Evolutionary conservation across 1,140 invertebrate genomes (phyloP), one percentile per base, ranked within the genome.

Genomic region (Pseudachorutes palmiensis): DNA sequence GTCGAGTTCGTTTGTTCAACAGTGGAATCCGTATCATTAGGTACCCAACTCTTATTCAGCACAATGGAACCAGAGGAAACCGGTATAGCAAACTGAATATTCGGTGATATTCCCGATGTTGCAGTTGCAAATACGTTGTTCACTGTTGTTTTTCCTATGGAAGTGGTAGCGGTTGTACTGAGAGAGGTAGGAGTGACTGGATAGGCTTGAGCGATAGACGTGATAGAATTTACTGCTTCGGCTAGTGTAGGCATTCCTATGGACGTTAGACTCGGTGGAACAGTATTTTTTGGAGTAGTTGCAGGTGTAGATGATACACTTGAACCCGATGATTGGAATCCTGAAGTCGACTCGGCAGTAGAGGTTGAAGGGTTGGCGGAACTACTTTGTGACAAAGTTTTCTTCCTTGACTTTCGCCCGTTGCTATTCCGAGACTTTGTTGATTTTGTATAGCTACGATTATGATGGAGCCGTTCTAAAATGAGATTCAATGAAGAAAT

Each of bases 401-500:
- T 31, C 16, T 71, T 71, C 30, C 72, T 59, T 19, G 61, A 57
- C 70, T 74, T 74, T 30, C 72, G 60, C 16, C 62, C 65, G 19
- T 65, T 65, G 29, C 63, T 74, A 30, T 66, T 74, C 12, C 72
- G 41, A 29, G 70, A 71, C 58, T 74, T 74, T 30, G 72, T 74
- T 22, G 72, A 74, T 62, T 74, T 74, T 9, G 72, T 74, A 60
- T 74, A 74, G 33, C 72, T 74, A 24, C 72, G 55, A 59, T 74
- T 74, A 48, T 74, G 72, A 65, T 74, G 70, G 16, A 74, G 49
- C 14, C 72, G 72, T 69, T 74, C 72, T 74, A 48, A 1, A 57
- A 55, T 51, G 16, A 55, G n/a, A n/a, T n/a, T 9, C 3, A 62
- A 9, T 62, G 41, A 36, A 36, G n/a, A n/a, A n/a, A n/a, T n/a